Base-by-base conservation (phyloP, 2,888 invertebrate species). In the Epirrhoe tristata region DNA sequence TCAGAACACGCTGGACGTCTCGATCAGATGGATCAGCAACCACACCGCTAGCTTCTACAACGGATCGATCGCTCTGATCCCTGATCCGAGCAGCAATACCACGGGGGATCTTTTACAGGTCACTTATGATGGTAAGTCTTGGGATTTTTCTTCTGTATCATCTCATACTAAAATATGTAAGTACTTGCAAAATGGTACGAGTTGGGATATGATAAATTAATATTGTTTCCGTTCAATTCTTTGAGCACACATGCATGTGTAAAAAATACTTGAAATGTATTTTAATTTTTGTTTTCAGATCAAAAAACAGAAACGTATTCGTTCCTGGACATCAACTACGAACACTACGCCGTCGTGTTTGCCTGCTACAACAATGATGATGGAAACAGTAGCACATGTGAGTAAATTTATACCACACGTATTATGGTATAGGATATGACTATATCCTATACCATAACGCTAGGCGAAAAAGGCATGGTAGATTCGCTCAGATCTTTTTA, bases 331-430 rank as follows among this genome's bases (percentile, higher is more conserved):
- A 88, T 92, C 48, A 85, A 89, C 69, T 93, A 93, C 46, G 91
- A 90, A 16, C 91, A 93, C 66, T 93, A 90, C n/a, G 92, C 91
- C 0, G 87, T 91, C 0, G 75, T 91, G 36, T 90, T 92, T 55
- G 86, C 91, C 0, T 93, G 93, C 53, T 85, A 85, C 59, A 81
- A 91, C 59, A 86, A 84, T 55, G 81, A 81, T 0, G 87, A 86
- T 67, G 89, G 85, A 1, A 86, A 85, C 55, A 86, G 85, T 52
- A 92, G 92, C 71, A 87, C 82, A 14, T 93, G 93, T 93, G 74
- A 89, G 93, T 90, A 66, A 5, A 5, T 10, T 32, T 10, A 31
- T n/a, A n/a, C 12, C 2, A 39, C 8, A 12, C 10, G n/a, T n/a
- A 39, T 7, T 5, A 5, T 39, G 39, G 39, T 39, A n/a, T n/a